These are phyloP conservation scores for Theonella swinhoei DNA, from an alignment of 37 sponge, comb jelly and placozoan genomes.

Conservation along the genomic window DNA sequence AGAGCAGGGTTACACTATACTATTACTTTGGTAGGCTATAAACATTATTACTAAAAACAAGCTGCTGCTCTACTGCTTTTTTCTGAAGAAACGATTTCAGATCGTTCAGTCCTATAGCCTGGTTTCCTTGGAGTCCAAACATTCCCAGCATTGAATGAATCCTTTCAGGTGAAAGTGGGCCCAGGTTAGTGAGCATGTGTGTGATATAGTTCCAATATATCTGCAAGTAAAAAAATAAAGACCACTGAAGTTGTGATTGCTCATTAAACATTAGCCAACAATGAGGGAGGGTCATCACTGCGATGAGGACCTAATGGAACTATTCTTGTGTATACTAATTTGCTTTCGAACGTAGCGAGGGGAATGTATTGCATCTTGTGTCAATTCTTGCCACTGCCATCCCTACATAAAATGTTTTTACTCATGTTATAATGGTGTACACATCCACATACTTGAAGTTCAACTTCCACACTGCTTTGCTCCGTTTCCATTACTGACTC, in stretches of 20 bases:
- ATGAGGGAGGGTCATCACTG: too few relatives aligned
- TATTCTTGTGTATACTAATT: too few relatives aligned
- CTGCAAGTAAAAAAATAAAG: too few relatives aligned
- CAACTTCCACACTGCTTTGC: slow-evolving; percentile 55
- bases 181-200: slow-evolving; percentile 87
- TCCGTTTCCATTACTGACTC: slow-evolving; percentile 58
- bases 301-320: too few relatives aligned
- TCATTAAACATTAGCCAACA: too few relatives aligned
- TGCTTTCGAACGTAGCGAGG: too few relatives aligned
- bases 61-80: slow-evolving; percentile 79
- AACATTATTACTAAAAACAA: slow-evolving; percentile 51
- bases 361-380: too few relatives aligned
- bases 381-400: too few relatives aligned
- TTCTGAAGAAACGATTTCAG: slow-evolving; percentile 80
- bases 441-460: slow-evolving; percentile 50
- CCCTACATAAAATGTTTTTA: too few relatives aligned
- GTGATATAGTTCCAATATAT: slow-evolving; percentile 73
- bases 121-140: slow-evolving; percentile 64
- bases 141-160: slow-evolving; percentile 77
- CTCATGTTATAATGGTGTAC: neutral
- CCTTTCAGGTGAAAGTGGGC: slow-evolving; percentile 61
- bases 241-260: too few relatives aligned
- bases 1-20: too few relatives aligned
- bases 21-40: slow-evolving; percentile 72
- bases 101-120: slow-evolving; percentile 24